phyloP scores from a whole-genome alignment of 1,140 invertebrate genomes.

The Panagrolaimus sp. region DNA sequence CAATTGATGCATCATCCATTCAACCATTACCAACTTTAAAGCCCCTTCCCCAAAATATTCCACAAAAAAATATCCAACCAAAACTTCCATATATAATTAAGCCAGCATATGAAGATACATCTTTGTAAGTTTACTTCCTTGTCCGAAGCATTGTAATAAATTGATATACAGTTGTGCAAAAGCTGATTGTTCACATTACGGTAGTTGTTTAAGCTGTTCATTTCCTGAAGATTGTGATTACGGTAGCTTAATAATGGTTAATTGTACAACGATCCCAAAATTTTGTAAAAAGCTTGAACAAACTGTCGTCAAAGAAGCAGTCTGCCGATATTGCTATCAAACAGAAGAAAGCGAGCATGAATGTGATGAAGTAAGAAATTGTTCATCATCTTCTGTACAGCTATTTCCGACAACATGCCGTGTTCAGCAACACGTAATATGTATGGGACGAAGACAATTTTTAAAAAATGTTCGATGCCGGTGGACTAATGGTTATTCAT shows the following conservation, averaged over 20 bases:
- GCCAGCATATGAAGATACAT: background rate
- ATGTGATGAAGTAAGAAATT: constrained; percentile 76
- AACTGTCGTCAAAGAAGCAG: constrained; percentile 67
- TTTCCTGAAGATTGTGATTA: constrained; percentile 61
- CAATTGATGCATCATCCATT: background rate
- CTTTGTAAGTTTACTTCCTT: background rate
- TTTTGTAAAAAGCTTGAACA: constrained; percentile 62
- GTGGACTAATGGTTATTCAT: constrained; percentile 91
- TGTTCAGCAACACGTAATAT: constrained; percentile 76
- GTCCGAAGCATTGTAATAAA: too few relatives aligned
- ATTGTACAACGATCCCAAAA: constrained; percentile 50
- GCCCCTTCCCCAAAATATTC: background rate
- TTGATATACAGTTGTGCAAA: constrained; percentile 29
- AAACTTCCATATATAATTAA: background rate
- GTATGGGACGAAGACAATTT: constrained; percentile 67
- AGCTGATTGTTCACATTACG: constrained; percentile 38
- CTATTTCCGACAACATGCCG: constrained; percentile 73
- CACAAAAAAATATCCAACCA: background rate
- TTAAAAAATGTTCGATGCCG: constrained; percentile 68
- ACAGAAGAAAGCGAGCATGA: constrained; percentile 77
- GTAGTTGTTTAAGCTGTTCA: constrained; percentile 60
- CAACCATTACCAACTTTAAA: background rate
- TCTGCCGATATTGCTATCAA: constrained; percentile 87
- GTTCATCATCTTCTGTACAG: constrained; percentile 60
- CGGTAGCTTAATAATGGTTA: constrained; percentile 59